Conservation (phyloP, 2,888 invertebrate genomes). For the Philereme transversata region DNA sequence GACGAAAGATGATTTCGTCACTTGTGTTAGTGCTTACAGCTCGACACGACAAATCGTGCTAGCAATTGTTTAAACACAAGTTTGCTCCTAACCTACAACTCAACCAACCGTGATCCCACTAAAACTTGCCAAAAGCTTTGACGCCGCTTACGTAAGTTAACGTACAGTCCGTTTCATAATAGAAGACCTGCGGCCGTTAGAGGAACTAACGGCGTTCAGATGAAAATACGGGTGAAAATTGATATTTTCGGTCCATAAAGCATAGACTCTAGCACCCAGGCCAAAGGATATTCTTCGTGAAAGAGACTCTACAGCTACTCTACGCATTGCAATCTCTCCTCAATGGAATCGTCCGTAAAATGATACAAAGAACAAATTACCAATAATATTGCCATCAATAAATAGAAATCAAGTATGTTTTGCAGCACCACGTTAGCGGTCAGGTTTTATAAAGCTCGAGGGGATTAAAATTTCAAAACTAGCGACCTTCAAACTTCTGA, state of each 20-base stretch:
- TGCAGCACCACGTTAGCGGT: slow-evolving; percentile 34
- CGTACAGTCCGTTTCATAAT: too few relatives aligned
- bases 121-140: slow-evolving; percentile 16
- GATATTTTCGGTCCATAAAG: too few relatives aligned
- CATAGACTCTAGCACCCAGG: background rate
- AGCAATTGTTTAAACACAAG: slow-evolving; percentile 44
- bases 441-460: slow-evolving; percentile 60
- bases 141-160: background rate
- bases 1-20: slow-evolving; percentile 59
- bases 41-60: slow-evolving; percentile 51
- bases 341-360: background rate
- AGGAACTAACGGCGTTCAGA: background rate
- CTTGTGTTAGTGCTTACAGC: slow-evolving; percentile 48
- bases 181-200: too few relatives aligned
- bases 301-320: too few relatives aligned
- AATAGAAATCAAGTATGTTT: slow-evolving; percentile 12
- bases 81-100: slow-evolving; percentile 17
- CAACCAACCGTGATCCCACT: slow-evolving; percentile 26
- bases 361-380: background rate
- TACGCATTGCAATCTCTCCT: background rate
- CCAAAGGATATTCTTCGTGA: too few relatives aligned
- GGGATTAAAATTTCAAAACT: slow-evolving; percentile 69
- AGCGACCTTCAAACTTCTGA: slow-evolving; percentile 69
- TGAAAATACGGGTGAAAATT: too few relatives aligned
- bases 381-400: slow-evolving; percentile 7